Percentiles rank a stretch among this genome's conserved stretches.
Evolutionary conservation across 2,888 invertebrate genomes (phyloP).

Genomic region (Erebia palarica): DNA sequence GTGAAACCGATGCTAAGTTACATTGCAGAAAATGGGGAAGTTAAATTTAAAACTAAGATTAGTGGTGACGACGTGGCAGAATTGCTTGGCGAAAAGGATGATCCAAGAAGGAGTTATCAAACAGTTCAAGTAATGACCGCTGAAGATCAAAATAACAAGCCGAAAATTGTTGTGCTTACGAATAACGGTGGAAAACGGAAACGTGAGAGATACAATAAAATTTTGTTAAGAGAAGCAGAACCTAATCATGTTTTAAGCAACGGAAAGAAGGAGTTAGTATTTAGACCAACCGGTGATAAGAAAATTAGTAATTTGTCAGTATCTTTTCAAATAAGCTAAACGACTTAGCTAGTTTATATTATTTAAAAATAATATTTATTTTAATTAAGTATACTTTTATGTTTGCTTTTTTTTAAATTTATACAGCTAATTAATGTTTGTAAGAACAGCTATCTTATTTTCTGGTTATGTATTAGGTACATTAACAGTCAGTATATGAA

Average conservation of each 20-base stretch:
- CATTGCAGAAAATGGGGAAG: constrained; percentile 47
- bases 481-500: too few relatives aligned
- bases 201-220: constrained; percentile 35
- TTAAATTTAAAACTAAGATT: constrained; percentile 56
- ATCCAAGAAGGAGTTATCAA: constrained; percentile 21
- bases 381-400: neutral
- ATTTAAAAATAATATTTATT: neutral
- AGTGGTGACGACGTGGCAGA: constrained; percentile 52
- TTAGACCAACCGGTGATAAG: constrained; percentile 55
- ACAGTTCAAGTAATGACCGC: constrained; percentile 44
- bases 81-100: constrained; percentile 33
- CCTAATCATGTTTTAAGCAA: constrained; percentile 43
- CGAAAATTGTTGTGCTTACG: constrained; percentile 45
- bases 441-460: too few relatives aligned
- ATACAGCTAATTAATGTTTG: too few relatives aligned
- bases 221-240: constrained; percentile 42
- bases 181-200: constrained; percentile 31
- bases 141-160: constrained; percentile 42
- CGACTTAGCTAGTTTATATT: constrained; percentile 35
- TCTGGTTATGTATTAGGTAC: too few relatives aligned
- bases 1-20: constrained; percentile 49
- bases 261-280: constrained; percentile 59
- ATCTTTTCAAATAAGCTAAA: constrained; percentile 59
- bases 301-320: constrained; percentile 63
- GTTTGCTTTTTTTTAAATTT: too few relatives aligned